Evolutionary conservation across 37 sponge, comb jelly and placozoan species (phyloP), one percentile per base, ranked within the genome.

Genomic region (Lycopodina hypogea): DNA sequence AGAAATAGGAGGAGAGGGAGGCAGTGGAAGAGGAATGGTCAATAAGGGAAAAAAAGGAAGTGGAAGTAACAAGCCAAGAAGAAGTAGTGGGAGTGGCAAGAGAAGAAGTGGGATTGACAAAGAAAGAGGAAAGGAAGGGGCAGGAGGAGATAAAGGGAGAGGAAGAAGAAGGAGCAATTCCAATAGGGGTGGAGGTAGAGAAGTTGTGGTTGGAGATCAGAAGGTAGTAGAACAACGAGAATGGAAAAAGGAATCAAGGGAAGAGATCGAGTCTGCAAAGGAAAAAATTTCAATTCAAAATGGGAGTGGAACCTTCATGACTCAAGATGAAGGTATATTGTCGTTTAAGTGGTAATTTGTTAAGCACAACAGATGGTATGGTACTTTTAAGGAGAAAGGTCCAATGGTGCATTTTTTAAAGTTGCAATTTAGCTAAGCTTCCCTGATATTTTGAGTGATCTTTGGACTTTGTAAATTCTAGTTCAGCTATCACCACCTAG

Each of bases 251-350:
- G 71, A 28, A 22, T 7, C 48, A 48, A 15, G 71, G 45, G 23
- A n/a, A 70, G 71, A 24, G 15, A 70, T n/a, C n/a, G 71, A 22
- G 42, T 14, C 48, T 3, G 45, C n/a, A 42, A 41, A 68, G 37
- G 28, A 38, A 22, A 41, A 70, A 23, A 14, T 3, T 17, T 9
- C 2, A 32, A 65, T 2, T 24, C 1, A 3, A 19, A 7, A 65
- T 8, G 26, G 23, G 21, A 33, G 2, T 65, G 58, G 81, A 6
- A 72, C 79, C 22, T 90, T 90, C 78, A 64, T 90, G 35, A 90
- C 90, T n/a, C 81, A 90, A 42, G 75, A 78, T 72, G 89, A 82
- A 72, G 84, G 84, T 78, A 52, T 14, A 51, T 1, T 70, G 71
- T n/a, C n/a, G n/a, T n/a, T n/a, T n/a, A n/a, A n/a, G n/a, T n/a